Evolutionary conservation across 2,888 invertebrate species (phyloP), one percentile per base, ranked within the genome.

Genomic region (Hetaerina titia): DNA sequence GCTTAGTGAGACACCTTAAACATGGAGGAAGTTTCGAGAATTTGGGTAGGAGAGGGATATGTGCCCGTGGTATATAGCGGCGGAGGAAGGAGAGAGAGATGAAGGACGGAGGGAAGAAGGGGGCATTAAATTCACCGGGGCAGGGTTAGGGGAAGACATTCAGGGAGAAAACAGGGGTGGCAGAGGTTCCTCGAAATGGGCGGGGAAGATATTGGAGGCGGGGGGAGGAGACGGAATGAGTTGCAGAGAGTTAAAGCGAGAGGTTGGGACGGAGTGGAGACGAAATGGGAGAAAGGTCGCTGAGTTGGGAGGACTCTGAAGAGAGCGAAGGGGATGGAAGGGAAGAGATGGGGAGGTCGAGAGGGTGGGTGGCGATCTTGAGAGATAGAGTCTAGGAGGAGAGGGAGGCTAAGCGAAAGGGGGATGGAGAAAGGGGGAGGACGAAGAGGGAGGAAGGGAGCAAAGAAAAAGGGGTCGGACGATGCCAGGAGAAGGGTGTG

Each of bases 1-100:
- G 89, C 89, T 89, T 89, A 89, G 89, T 57, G 58, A 89, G 89
- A 58, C 89, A 89, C 89, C 58, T 89, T 89, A 56, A 89, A 89
- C 89, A 89, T 57, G 89, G 89, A 89, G 56, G 89, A 89, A 89
- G 89, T 89, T 89, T 58, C 57, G 56, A n/a, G 58, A n/a, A 88
- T 88, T 88, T 45, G 45, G 56, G 88, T 19, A 45, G 88, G 56
- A 13, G 89, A 57, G 45, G 58, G 89, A 57, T 89, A 89, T 89
- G 89, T 57, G 89, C 74, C 74, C 8, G 74, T 8, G 74, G 25
- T 74, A 74, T 74, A 74, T 9, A 25, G 74, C 9, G 8, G 81
- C 81, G 25, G 31, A 81, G 81, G 45, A 2, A 45, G 45, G 45
- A 45, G 45, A 45, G 45, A 45, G 45, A 45, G 45, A 45, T 4